Evolutionary conservation across 2,888 invertebrate genomes (phyloP).

Genomic region (Oligia strigilis): DNA sequence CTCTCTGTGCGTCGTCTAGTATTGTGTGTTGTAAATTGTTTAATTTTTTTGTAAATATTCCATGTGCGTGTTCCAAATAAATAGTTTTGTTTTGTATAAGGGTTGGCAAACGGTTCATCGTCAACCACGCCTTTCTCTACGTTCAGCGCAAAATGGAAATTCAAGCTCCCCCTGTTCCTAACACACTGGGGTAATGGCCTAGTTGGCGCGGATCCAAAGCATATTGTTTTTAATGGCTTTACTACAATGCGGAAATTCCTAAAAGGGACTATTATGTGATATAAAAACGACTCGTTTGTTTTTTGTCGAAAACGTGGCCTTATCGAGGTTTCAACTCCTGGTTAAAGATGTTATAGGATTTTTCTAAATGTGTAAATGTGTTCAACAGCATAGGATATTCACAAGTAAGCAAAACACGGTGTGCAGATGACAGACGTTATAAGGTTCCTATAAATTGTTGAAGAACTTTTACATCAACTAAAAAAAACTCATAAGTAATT

Average conservation of each 20-base stretch:
- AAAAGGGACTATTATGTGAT: constrained; percentile 3
- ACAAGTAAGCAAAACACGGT: too few relatives aligned
- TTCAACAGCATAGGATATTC: too few relatives aligned
- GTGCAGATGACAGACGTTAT: background rate
- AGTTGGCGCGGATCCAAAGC: constrained; percentile 60
- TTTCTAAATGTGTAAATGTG: too few relatives aligned
- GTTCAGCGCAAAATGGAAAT: constrained; percentile 44
- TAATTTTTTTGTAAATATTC: background rate
- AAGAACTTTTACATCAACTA: background rate
- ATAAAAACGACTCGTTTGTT: background rate
- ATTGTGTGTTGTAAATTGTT: background rate
- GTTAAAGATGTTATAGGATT: too few relatives aligned
- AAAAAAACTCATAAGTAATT: background rate
- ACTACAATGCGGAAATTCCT: constrained; percentile 18
- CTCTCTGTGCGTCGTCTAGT: background rate
- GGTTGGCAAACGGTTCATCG: background rate
- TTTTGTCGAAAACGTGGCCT: background rate
- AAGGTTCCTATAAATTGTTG: background rate
- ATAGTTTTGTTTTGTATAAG: background rate
- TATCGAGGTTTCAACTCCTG: background rate
- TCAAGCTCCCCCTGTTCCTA: constrained; percentile 33
- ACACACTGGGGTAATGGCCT: constrained; percentile 58
- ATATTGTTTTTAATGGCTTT: constrained; percentile 52
- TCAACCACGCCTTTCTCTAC: constrained; percentile 20
- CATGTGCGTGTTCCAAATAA: background rate